Percentiles rank a stretch among this genome's conserved stretches.
Conservation (phyloP, 2,888 invertebrate species). For the Smittia aterrima region DNA sequence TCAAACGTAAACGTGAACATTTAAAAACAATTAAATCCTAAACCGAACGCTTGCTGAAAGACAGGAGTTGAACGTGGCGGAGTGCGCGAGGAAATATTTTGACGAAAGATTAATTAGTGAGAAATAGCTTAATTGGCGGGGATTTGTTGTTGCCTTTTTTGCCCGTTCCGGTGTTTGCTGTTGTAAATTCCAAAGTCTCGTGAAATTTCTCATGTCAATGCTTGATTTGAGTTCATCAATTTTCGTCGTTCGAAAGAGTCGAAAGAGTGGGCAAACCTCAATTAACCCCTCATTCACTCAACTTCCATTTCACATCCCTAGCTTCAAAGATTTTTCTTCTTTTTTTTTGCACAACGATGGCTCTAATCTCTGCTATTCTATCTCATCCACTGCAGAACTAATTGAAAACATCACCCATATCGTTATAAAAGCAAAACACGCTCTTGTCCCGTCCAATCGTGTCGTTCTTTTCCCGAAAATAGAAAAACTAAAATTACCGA, state of each 20-base stretch:
- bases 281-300: slow-evolving; percentile 32
- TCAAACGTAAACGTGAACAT: slow-evolving; percentile 20
- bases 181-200: not conserved
- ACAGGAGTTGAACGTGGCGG: not conserved
- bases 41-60: not conserved
- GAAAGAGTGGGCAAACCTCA: slow-evolving; percentile 16
- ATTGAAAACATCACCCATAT: slow-evolving; percentile 38
- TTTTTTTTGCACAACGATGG: not conserved
- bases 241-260: not conserved
- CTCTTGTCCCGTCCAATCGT: not conserved
- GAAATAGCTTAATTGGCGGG: slow-evolving; percentile 24
- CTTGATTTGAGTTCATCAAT: slow-evolving; percentile 25
- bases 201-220: slow-evolving; percentile 29
- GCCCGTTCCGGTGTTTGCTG: slow-evolving; percentile 2
- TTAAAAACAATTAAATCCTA: slow-evolving; percentile 34
- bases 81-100: not conserved
- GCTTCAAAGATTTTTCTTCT: not conserved
- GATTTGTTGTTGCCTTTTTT: not conserved
- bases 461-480: not conserved
- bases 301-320: not conserved
- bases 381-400: not conserved
- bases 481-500: not conserved
- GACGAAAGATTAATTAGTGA: slow-evolving; percentile 38
- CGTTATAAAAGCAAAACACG: not conserved
- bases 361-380: slow-evolving; percentile 24